A percentile compares a stretch with the other conserved stretches of the same genome.
Conservation (phyloP, 2,888 invertebrate genomes). For the Mantis religiosa region DNA sequence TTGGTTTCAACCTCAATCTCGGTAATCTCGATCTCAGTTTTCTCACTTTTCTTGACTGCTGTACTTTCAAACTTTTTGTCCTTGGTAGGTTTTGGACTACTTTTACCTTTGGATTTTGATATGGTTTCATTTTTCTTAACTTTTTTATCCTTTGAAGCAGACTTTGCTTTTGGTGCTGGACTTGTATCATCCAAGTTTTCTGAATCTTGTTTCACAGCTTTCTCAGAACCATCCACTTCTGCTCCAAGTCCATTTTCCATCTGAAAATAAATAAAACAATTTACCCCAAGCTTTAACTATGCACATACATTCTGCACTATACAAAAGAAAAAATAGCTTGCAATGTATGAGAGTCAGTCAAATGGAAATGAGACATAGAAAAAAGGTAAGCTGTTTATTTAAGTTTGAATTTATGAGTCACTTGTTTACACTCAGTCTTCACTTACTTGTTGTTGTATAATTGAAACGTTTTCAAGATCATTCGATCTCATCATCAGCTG, state of each 20-base stretch:
- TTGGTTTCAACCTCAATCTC: background rate
- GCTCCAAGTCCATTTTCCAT: background rate
- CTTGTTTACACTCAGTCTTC: no score
- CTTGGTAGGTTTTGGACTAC: background rate
- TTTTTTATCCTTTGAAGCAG: background rate
- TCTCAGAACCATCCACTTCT: background rate
- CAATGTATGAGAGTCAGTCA: no score
- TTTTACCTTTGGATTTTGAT: background rate
- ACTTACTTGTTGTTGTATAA: no score
- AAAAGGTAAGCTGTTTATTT: no score
- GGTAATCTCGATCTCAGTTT: background rate
- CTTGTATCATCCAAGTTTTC: background rate
- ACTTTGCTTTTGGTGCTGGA: background rate
- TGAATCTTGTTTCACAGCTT: background rate
- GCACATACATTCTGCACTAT: no score
- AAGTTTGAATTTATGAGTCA: no score
- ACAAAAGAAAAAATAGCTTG: no score
- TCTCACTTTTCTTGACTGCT: background rate
- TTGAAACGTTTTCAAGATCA: no score
- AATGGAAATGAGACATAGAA: no score
- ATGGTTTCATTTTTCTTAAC: background rate
- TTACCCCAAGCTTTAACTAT: no score
- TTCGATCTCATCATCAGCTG: no score
- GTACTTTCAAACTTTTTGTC: background rate
- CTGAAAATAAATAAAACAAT: background rate